Evolutionary conservation across 2,888 invertebrate species (phyloP), one percentile per base, ranked within the genome.

Genomic region (Eledone cirrhosa): DNA sequence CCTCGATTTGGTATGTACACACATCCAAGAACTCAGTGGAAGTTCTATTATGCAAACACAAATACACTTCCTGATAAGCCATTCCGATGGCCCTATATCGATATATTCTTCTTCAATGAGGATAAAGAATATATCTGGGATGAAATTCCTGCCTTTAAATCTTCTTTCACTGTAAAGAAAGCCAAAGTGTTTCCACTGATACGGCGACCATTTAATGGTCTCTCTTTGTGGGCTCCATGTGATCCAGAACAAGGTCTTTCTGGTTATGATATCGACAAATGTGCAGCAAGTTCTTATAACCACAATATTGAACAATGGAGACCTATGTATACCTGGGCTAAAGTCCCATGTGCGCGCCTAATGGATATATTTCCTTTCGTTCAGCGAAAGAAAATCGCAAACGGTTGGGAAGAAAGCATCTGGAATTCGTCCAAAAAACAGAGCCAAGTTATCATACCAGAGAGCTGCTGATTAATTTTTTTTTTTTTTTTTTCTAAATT

Each of bases 51-150:
- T 59, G 67, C 24, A 14, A 76, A 78, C 77, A 29, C 77, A 22
- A 41, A 53, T 16, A 48, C 74, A 22, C 77, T 80, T 47, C 47
- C 33, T 47, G 31, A 59, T 33, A 31, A 27, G 16, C 67, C 27
- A 14, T 80, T 78, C 78, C 53, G 48, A 27, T 80, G 76, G 78
- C 80, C 80, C 19, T 80, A 65, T 77, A 41, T 80, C 13, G 80
- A 80, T n/a, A 67, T 80, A n/a, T 74, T 63, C 27, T 80, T 80
- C 41, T 80, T 69, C 59, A n/a, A 69, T 29, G 80, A 80, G 65
- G 76, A 80, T 27, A 16, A 24, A 13, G 67, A 41, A n/a, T 48
- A 76, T 27, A 78, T 80, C 22, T 80, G 78, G 80, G 80, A 80
- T 29, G 41, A 41, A 27, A 31, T 65, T 14, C 79, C 79, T 19